Evolutionary conservation across 2,113 vertebrate genomes (phyloP).

Genomic region (Pollimyrus isidori): DNA sequence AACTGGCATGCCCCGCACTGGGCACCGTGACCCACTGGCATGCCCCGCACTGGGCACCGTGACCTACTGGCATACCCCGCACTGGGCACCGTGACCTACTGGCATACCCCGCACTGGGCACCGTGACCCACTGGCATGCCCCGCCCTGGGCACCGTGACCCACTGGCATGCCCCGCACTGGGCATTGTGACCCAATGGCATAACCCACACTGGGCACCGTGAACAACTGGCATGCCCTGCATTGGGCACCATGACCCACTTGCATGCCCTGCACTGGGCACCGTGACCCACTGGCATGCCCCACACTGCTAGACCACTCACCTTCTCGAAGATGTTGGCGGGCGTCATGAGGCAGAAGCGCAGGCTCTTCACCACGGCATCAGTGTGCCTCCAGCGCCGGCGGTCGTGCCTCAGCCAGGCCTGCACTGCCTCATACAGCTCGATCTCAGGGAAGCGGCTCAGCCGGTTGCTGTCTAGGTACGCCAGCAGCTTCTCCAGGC

Average conservation of each 20-base stretch:
- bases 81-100: background rate
- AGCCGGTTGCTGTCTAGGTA: slow-evolving; percentile 91
- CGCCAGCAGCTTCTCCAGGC: slow-evolving; percentile 91
- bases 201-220: background rate
- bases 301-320: slow-evolving; percentile 42
- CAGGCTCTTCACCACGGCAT: slow-evolving; percentile 93
- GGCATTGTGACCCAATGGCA: background rate
- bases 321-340: slow-evolving; percentile 95
- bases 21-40: background rate
- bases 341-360: slow-evolving; percentile 99
- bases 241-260: no score
- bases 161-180: background rate
- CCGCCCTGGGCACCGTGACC: background rate
- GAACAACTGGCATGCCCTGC: background rate
- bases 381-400: slow-evolving; percentile 95
- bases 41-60: background rate
- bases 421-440: slow-evolving; percentile 95
- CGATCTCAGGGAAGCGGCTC: slow-evolving; percentile 93
- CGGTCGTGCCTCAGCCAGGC: slow-evolving; percentile 95
- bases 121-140: background rate
- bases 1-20: background rate
- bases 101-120: background rate
- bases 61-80: background rate
- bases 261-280: background rate
- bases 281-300: background rate